These are phyloP conservation scores for Chaetodon trifasciatus DNA, from an alignment of 2,797 vertebrate genomes.

Conservation along the genomic window DNA sequence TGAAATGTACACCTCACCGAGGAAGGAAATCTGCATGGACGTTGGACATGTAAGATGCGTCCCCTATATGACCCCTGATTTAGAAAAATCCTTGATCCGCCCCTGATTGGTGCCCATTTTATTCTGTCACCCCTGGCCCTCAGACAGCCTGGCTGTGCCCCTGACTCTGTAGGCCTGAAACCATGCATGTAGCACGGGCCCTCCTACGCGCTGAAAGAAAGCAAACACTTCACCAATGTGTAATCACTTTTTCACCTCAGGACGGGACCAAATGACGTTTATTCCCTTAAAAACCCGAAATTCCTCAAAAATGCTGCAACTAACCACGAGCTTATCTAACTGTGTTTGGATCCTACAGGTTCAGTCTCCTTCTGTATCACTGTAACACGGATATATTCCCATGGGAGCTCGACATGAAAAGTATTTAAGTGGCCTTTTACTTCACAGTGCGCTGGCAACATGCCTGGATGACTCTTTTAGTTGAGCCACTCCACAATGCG, in stretches of 20 bases:
- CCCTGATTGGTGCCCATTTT: not conserved
- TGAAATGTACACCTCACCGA: too few relatives aligned
- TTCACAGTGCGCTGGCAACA: slow-evolving; percentile 39
- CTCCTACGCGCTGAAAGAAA: not conserved
- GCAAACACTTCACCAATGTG: not conserved
- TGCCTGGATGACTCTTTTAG: slow-evolving; percentile 44
- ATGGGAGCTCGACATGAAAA: slow-evolving; percentile 26
- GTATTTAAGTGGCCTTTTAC: slow-evolving; percentile 34
- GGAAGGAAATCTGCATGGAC: too few relatives aligned
- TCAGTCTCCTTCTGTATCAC: not conserved
- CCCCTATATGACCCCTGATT: too few relatives aligned
- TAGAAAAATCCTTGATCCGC: too few relatives aligned
- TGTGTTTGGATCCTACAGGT: not conserved
- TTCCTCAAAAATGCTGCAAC: too few relatives aligned
- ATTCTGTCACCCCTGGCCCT: not conserved
- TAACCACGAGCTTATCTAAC: not conserved
- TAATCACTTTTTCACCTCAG: too few relatives aligned
- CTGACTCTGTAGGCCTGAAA: not conserved
- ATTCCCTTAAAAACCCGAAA: not conserved
- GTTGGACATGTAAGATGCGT: too few relatives aligned
- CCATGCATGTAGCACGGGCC: too few relatives aligned
- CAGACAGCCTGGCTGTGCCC: not conserved
- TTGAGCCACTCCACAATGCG: slow-evolving; percentile 42
- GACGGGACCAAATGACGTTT: too few relatives aligned
- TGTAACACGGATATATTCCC: slow-evolving; percentile 13